Base-by-base conservation (phyloP, 2,888 invertebrate genomes). In the Drosophila dives region DNA sequence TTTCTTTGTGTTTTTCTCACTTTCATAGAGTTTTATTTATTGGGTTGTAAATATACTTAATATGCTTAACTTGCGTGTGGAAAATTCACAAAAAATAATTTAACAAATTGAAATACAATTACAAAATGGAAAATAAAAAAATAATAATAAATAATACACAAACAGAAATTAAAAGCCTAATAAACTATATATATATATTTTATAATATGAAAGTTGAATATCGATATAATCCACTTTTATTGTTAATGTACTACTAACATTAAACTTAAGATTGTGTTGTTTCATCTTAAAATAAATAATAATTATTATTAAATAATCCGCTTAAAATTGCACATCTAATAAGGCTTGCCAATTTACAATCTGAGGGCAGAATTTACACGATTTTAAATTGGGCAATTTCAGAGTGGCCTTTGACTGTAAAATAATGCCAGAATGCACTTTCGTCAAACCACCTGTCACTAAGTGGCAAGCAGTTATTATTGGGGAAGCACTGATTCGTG, bases 371-470 rank as follows among this genome's bases (percentile, higher is more conserved):
- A 15, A 51, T 51, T 50, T 60, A 4, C 17, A 10, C 4, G 34
- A 3, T 7, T 36, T n/a, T 12, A 40, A 40, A 50, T 17, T 60
- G 38, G 10, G 23, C 50, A 49, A 64, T 34, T 26, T 34, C 29
- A 26, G 42, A 48, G 55, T 54, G 23, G 36, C 15, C 40, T 29
- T 33, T 58, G 29, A 49, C 58, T 49, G 49, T 34, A 36, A 66
- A 65, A 55, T 54, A 23, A 2, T 34, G 45, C 12, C 64, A 60
- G 66, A 70, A 64, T 67, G 63, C 26, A 11, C 54, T 36, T 48
- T 29, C 17, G 53, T 56, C 23, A 62, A 42, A 54, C 50, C 54
- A 62, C 26, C 34, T 63, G 53, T 8, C 58, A 33, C 33, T 17
- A 64, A 59, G 29, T 50, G 59, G 11, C 40, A 40, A 4, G 11